A percentile compares a stretch with the other conserved stretches of the same genome.
Evolutionary conservation across 2,113 vertebrate genomes (phyloP).

Genomic region (Odontophorus gujanensis): DNA sequence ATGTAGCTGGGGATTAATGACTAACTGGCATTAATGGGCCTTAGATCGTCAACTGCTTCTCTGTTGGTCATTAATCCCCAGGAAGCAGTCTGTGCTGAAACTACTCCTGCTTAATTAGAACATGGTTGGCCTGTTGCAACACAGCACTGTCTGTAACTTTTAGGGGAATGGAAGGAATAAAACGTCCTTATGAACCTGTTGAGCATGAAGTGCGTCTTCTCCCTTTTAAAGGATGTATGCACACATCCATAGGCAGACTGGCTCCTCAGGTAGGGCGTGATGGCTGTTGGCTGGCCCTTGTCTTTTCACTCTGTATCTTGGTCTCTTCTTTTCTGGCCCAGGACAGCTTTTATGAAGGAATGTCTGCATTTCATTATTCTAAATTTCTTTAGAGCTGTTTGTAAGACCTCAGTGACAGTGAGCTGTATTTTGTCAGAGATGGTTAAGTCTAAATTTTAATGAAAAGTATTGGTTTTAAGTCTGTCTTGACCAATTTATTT

Average conservation of each 20-base stretch:
- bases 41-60: slow-evolving; percentile 54
- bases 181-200: neutral
- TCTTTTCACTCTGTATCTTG: neutral
- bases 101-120: slow-evolving; percentile 43
- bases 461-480: slow-evolving; percentile 25
- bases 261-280: neutral
- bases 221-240: neutral
- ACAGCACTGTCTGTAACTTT: neutral
- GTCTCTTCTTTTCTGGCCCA: neutral
- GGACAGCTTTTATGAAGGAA: neutral
- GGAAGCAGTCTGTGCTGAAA: slow-evolving; percentile 40
- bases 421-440: slow-evolving; percentile 31
- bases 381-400: neutral
- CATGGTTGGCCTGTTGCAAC: slow-evolving; percentile 20
- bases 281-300: neutral
- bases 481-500: slow-evolving; percentile 34
- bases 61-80: slow-evolving; percentile 63
- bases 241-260: neutral
- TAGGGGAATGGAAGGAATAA: neutral
- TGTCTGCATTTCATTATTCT: neutral
- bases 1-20: slow-evolving; percentile 47
- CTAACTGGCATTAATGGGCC: slow-evolving; percentile 49
- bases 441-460: slow-evolving; percentile 38
- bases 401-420: slow-evolving; percentile 1
- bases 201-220: neutral